A percentile compares a stretch with the other conserved stretches of the same genome.
phyloP scores from a whole-genome alignment of 2,113 vertebrate species.

The Erythrocercus mccallii region DNA sequence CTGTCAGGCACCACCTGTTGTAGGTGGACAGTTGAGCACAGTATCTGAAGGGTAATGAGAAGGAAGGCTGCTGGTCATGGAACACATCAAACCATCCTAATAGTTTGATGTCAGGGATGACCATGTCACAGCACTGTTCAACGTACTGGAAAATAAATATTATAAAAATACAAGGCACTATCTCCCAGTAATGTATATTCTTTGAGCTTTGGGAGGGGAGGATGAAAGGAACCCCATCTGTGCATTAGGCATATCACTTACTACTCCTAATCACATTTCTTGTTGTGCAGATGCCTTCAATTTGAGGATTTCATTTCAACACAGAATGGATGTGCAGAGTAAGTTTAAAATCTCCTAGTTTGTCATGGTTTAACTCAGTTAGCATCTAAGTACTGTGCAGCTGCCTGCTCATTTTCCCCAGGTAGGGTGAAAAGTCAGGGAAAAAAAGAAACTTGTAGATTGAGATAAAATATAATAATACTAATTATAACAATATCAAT shows the following conservation, averaged over 20 bases:
- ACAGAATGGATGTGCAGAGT: neutral
- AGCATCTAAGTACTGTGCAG: neutral
- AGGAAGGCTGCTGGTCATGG: neutral
- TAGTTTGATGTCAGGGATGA: neutral
- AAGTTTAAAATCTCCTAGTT: neutral
- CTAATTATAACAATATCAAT: neutral
- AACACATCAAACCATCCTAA: neutral
- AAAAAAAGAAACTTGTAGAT: neutral
- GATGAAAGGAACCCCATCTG: neutral
- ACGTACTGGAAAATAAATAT: neutral
- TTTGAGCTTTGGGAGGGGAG: neutral
- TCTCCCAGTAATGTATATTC: neutral
- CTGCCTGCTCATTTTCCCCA: neutral
- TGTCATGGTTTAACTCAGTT: neutral
- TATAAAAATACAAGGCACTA: neutral
- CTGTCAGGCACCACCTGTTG: neutral
- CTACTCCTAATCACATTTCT: neutral
- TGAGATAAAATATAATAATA: neutral
- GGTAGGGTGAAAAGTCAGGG: neutral
- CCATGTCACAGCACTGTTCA: neutral
- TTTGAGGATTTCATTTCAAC: neutral
- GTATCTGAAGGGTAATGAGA: neutral
- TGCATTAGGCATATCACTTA: neutral
- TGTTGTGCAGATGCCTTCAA: accelerated
- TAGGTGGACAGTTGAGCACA: neutral